A percentile compares a stretch with the other conserved stretches of the same genome.
Conservation (phyloP, 2,888 invertebrate species). For the Xanthorhoe spadicearia region DNA sequence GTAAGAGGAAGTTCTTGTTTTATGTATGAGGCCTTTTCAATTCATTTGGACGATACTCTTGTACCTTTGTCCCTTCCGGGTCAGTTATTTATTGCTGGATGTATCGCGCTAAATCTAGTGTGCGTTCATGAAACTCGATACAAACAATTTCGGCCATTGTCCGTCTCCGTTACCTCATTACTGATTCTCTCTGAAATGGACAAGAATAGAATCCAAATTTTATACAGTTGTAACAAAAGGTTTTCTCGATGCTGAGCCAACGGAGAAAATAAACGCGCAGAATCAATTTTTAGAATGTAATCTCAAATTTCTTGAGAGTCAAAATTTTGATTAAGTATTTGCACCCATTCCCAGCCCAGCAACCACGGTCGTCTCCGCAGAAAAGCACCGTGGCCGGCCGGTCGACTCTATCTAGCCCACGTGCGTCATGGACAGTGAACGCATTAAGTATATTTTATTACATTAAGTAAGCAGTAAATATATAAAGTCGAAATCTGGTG, state of each 20-base stretch:
- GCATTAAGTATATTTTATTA: no score
- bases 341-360: no score
- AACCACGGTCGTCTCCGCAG: no score
- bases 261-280: neutral
- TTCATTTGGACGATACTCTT: slow-evolving; percentile 79
- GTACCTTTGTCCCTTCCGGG: slow-evolving; percentile 82
- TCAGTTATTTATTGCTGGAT: slow-evolving; percentile 80
- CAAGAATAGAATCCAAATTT: slow-evolving; percentile 24
- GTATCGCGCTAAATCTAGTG: slow-evolving; percentile 74
- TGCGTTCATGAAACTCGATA: slow-evolving; percentile 64
- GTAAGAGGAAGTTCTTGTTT: slow-evolving; percentile 70
- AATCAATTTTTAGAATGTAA: neutral
- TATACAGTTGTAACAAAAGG: slow-evolving; percentile 11
- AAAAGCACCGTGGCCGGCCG: no score
- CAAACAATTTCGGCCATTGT: slow-evolving; percentile 57
- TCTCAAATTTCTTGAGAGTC: neutral
- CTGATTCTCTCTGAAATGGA: slow-evolving; percentile 39
- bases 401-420: no score
- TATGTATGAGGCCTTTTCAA: slow-evolving; percentile 83
- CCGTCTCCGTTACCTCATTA: slow-evolving; percentile 48
- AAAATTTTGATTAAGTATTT: neutral
- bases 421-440: no score
- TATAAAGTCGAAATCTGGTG: slow-evolving; percentile 4
- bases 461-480: no score
- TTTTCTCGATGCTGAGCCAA: neutral